Base-by-base conservation (phyloP, 2,797 vertebrate genomes). In the Bovichtus diacanthus region DNA sequence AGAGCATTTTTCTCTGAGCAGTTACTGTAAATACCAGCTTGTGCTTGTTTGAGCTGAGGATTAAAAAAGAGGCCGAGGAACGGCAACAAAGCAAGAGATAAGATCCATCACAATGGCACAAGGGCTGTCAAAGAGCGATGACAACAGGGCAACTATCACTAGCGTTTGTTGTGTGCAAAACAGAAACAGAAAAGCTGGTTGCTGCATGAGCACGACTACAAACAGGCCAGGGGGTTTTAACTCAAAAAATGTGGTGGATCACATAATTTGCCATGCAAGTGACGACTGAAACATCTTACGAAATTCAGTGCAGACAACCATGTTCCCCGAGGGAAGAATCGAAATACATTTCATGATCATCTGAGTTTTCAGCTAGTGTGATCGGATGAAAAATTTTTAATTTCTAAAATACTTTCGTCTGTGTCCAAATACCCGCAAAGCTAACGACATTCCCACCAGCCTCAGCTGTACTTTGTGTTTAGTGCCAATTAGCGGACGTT, bases 41-140 rank as follows among this genome's bases (percentile, higher is more conserved):
- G 6, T 23, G 47, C 56, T 34, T 6, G 25, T 83, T 71, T 74
- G 51, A 83, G 53, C 38, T 0, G 36, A 65, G 61, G 70, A 78
- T 80, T 80, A n/a, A n/a, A n/a, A 78, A 82, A 82, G 74, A 58
- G 34, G 38, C 51, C 0, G 55, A 70, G 46, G 46, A 59, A 25
- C 67, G 64, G 43, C 64, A 74, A 53, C 70, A 58, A 15, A 66
- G 21, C 54, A n/a, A 65, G 7, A 78, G 73, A 80, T 68, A 75
- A 71, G 59, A 51, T 55, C 51, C 41, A 43, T 29, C 56, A 36
- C 50, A 61, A 23, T 9, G 49, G n/a, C 19, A 18, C 15, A 29
- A 10, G 43, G 0, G 21, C 36, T 64, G 29, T 68, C 27, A 6
- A 3, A 12, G 23, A 23, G 54, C 5, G 19, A 50, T 9, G 51